Evolutionary conservation across 2,888 invertebrate genomes (phyloP).

Genomic region (Hypsopygia costalis): DNA sequence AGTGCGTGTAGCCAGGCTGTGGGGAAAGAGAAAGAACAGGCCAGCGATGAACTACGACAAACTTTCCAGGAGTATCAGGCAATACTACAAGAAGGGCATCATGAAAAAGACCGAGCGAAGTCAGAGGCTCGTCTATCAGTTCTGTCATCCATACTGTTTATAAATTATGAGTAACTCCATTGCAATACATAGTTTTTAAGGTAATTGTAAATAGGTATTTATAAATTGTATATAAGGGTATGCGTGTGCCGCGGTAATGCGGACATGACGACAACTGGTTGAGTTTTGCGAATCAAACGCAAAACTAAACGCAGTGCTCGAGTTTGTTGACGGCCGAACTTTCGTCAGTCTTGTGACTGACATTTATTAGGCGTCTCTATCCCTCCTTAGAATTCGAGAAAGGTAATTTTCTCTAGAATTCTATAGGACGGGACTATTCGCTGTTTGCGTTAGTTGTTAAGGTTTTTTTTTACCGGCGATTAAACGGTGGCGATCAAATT

Average conservation of each 20-base stretch:
- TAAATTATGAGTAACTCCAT: constrained; percentile 77
- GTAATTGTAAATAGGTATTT: constrained; percentile 49
- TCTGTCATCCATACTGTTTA: constrained; percentile 96
- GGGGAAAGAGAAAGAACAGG: constrained; percentile 98
- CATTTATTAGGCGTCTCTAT: constrained; percentile 50
- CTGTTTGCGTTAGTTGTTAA: constrained; percentile 56
- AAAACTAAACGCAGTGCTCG: constrained; percentile 55
- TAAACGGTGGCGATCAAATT: constrained; percentile 43
- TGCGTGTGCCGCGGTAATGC: constrained; percentile 73
- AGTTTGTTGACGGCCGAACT: constrained; percentile 45
- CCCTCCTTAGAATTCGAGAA: constrained; percentile 76
- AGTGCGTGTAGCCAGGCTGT: constrained; percentile 96
- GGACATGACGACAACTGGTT: constrained; percentile 54
- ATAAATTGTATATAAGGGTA: constrained; percentile 39
- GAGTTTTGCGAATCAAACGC: constrained; percentile 48
- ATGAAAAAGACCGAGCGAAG: constrained; percentile 99
- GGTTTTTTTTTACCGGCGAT: constrained; percentile 69
- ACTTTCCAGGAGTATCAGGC: constrained; percentile 96
- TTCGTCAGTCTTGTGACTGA: constrained; percentile 31
- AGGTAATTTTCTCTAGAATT: constrained; percentile 79
- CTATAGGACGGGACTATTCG: constrained; percentile 61
- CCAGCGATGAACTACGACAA: constrained; percentile 99
- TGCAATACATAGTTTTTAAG: constrained; percentile 29
- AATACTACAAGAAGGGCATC: constrained; percentile 99
- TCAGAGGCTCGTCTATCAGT: constrained; percentile 99